These are phyloP conservation scores for Drosophila varians DNA, from an alignment of 1,140 invertebrate species.

Conservation along the genomic window DNA sequence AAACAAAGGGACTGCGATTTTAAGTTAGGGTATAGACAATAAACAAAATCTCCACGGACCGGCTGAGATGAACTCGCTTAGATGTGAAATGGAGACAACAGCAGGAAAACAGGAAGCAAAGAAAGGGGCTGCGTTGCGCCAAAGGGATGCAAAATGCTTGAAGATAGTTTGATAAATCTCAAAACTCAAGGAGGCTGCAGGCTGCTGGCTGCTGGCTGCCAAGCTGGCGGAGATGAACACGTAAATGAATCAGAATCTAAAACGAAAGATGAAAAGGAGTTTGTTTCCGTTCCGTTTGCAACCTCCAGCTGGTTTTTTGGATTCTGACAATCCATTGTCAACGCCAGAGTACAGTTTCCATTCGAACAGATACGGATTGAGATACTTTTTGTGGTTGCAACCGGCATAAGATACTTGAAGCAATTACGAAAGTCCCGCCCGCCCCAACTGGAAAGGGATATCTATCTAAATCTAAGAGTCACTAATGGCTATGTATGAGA, in stretches of 20 bases:
- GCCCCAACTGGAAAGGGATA: slow-evolving; percentile 20
- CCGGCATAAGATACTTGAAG: slow-evolving; percentile 64
- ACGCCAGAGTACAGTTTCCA: slow-evolving; percentile 39
- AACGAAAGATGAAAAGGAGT: slow-evolving; percentile 60
- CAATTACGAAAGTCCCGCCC: slow-evolving; percentile 60
- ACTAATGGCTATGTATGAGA: slow-evolving; percentile 70
- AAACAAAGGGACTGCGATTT: not conserved
- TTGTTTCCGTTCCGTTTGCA: slow-evolving; percentile 58
- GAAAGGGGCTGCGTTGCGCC: slow-evolving; percentile 33
- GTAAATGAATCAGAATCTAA: slow-evolving; percentile 14
- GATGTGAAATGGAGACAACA: slow-evolving; percentile 12
- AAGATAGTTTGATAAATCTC: slow-evolving; percentile 62
- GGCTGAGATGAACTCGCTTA: slow-evolving; percentile 27
- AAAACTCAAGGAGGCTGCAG: slow-evolving; percentile 8
- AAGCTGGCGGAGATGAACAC: slow-evolving; percentile 15
- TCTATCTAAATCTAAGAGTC: slow-evolving; percentile 35
- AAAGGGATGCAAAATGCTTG: slow-evolving; percentile 73
- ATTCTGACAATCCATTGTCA: slow-evolving; percentile 18
- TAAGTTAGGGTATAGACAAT: slow-evolving; percentile 40
- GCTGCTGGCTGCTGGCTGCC: not conserved
- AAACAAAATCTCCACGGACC: slow-evolving; percentile 24
- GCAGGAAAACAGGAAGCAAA: slow-evolving; percentile 16
- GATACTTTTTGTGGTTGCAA: slow-evolving; percentile 22
- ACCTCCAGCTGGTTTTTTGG: slow-evolving; percentile 28
- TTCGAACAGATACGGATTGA: slow-evolving; percentile 1